Evolutionary conservation across 1,140 invertebrate genomes (phyloP).

Genomic region (Scylla paramamosain): DNA sequence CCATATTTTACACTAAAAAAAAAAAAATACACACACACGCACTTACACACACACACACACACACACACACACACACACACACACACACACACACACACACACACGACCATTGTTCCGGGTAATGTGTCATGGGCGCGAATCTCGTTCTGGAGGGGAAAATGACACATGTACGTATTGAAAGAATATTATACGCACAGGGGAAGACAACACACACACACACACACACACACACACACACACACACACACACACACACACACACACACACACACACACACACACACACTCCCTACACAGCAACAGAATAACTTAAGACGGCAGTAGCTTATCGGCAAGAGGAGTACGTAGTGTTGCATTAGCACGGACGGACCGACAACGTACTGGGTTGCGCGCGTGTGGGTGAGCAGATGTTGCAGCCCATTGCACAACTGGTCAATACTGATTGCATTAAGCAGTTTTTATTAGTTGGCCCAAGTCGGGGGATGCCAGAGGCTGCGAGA

Average conservation of each 20-base stretch:
- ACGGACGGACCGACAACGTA: not conserved
- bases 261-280: not conserved
- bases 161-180: constrained; percentile 13
- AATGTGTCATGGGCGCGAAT: not conserved
- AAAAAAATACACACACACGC: not conserved
- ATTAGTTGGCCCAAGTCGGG: constrained; percentile 62
- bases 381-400: constrained; percentile 43
- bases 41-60: not conserved
- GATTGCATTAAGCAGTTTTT: constrained; percentile 70
- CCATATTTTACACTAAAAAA: constrained; percentile 40
- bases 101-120: not conserved
- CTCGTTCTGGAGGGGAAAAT: not conserved
- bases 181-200: not conserved
- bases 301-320: too few relatives aligned
- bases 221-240: not conserved
- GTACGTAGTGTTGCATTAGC: too few relatives aligned
- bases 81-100: not conserved
- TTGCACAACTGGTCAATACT: constrained; percentile 70
- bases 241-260: not conserved
- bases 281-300: too few relatives aligned
- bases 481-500: constrained; percentile 58
- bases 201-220: not conserved
- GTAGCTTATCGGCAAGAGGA: too few relatives aligned
- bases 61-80: constrained; percentile 15
- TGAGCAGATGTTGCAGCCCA: constrained; percentile 66